Percentiles rank a stretch among this genome's conserved stretches.
These are phyloP conservation scores for Oconnorella tubifera DNA, from an alignment of 2,888 invertebrate species.

Conservation along the genomic window DNA sequence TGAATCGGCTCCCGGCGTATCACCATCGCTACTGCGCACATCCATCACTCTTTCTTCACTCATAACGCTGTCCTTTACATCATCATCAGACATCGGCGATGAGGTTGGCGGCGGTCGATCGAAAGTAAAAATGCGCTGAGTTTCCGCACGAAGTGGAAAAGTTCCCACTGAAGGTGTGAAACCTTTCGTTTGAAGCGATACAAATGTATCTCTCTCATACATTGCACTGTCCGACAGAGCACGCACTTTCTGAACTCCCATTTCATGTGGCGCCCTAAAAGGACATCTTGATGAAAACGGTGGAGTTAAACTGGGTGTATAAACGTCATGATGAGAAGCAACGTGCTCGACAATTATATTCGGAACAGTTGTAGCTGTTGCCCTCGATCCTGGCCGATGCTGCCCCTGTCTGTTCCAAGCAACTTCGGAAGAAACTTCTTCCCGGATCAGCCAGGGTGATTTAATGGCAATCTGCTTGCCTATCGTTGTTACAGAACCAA, in stretches of 20 bases:
- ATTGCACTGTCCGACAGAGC: slow-evolving; percentile 30
- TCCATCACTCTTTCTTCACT: too few relatives aligned
- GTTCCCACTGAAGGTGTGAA: neutral
- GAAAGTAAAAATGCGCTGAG: neutral
- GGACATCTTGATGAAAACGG: slow-evolving; percentile 14
- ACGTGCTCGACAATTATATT: slow-evolving; percentile 18
- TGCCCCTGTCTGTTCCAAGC: too few relatives aligned
- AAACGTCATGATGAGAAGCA: neutral
- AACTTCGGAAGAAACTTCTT: too few relatives aligned
- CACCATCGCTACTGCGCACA: neutral
- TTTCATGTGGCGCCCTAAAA: slow-evolving; percentile 3
- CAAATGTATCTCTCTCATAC: slow-evolving; percentile 20
- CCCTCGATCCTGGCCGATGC: too few relatives aligned
- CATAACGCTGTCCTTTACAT: too few relatives aligned
- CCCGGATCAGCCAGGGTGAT: too few relatives aligned
- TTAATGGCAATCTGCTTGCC: too few relatives aligned
- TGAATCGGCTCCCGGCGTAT: neutral
- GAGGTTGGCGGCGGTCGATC: neutral
- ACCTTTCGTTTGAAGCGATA: neutral
- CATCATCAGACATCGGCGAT: too few relatives aligned
- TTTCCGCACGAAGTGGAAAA: neutral
- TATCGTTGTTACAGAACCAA: too few relatives aligned
- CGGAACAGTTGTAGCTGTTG: too few relatives aligned
- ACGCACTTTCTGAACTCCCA: slow-evolving; percentile 17
- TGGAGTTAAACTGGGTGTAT: slow-evolving; percentile 24